Conservation (phyloP, 2,113 vertebrate genomes). For the Serilophus lunatus region DNA sequence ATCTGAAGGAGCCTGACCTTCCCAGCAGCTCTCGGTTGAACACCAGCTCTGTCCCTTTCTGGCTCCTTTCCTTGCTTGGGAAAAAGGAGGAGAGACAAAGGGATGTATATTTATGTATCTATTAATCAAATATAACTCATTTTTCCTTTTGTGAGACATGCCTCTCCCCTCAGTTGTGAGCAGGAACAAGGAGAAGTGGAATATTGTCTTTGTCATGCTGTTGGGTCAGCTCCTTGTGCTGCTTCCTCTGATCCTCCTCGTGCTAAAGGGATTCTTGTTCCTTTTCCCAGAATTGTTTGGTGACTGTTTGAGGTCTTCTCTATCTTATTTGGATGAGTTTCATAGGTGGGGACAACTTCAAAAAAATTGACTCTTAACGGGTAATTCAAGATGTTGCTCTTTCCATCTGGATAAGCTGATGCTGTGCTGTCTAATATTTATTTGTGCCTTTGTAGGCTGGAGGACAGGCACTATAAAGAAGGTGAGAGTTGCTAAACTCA, state of each 20-base stretch:
- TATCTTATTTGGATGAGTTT: neutral
- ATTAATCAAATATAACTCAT: neutral
- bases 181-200: neutral
- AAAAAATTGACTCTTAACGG: neutral
- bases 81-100: neutral
- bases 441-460: neutral
- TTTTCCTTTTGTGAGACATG: rapidly evolving
- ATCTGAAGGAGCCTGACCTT: neutral
- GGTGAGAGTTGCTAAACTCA: neutral
- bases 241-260: neutral
- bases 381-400: neutral
- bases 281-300: neutral
- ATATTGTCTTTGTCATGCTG: neutral
- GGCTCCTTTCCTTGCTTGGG: neutral
- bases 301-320: neutral
- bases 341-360: neutral
- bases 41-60: neutral
- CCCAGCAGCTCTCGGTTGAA: neutral
- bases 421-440: too few species aligned
- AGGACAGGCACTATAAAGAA: neutral
- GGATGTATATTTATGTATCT: neutral
- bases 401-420: neutral
- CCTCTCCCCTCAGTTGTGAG: neutral
- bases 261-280: neutral
- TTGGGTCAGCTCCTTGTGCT: neutral